Percentiles rank a stretch among this genome's conserved stretches.
These are phyloP conservation scores for Neuroscelio doddi DNA, from an alignment of 2,888 invertebrate species.

Conservation along the genomic window DNA sequence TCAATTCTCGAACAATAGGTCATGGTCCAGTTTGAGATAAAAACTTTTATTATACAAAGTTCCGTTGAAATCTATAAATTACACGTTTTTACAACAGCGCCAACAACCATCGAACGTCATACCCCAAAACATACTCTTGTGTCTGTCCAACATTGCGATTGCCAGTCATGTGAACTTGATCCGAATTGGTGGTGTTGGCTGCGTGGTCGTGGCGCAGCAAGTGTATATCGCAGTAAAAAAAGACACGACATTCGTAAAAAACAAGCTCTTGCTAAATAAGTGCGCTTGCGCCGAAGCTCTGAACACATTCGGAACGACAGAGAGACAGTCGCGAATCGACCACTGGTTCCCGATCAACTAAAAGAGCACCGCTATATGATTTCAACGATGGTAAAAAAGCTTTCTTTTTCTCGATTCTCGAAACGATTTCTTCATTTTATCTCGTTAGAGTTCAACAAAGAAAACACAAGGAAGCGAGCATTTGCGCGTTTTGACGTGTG, in stretches of 20 bases:
- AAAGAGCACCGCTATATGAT: too few species aligned
- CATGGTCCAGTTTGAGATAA: neutral
- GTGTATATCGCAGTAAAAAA: conserved; percentile 21
- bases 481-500: conserved; percentile 19
- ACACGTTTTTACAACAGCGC: neutral
- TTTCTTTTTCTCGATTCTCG: neutral
- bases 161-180: neutral
- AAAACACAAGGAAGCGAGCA: conserved; percentile 18
- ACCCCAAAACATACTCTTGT: too few species aligned
- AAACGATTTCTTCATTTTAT: neutral
- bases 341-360: neutral
- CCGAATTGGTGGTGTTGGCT: neutral
- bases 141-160: neutral
- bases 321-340: conserved; percentile 10
- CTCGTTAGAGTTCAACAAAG: neutral
- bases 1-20: conserved; percentile 17
- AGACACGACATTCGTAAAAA: conserved; percentile 30
- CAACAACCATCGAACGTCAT: neutral
- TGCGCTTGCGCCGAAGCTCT: conserved; percentile 47
- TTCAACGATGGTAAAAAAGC: neutral
- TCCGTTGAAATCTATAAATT: neutral
- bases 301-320: conserved; percentile 63
- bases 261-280: conserved; percentile 29
- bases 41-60: neutral
- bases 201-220: neutral